A percentile compares a stretch with the other conserved stretches of the same genome.
Conservation (phyloP, 2,888 invertebrate species). For the Ommatoiulus sabulosus region DNA sequence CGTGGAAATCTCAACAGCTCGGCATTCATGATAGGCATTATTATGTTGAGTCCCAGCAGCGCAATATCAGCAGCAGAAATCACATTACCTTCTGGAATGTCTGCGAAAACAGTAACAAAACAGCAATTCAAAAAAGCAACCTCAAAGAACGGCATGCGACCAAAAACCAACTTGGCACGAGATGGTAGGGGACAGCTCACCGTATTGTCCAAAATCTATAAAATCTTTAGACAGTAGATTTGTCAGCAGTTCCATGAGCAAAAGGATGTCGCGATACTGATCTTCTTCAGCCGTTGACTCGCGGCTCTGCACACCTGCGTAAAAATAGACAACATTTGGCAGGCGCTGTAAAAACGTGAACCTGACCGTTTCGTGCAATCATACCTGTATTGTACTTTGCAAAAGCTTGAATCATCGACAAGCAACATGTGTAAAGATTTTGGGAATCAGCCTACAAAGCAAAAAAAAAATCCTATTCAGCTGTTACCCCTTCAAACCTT, state of each 20-base stretch:
- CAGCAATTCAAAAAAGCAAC: background rate
- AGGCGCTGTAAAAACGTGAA: background rate
- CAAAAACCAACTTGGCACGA: background rate
- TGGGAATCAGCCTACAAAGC: slow-evolving; percentile 72
- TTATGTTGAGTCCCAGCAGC: slow-evolving; percentile 77
- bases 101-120: slow-evolving; percentile 4
- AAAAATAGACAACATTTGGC: background rate
- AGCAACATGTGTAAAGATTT: slow-evolving; percentile 77
- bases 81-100: slow-evolving; percentile 17
- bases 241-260: slow-evolving; percentile 81
- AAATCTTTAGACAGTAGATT: slow-evolving; percentile 74
- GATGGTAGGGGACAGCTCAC: slow-evolving; percentile 52
- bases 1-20: slow-evolving; percentile 79
- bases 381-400: slow-evolving; percentile 67
- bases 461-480: background rate
- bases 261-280: slow-evolving; percentile 78
- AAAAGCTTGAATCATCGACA: slow-evolving; percentile 77
- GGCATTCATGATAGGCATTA: slow-evolving; percentile 80
- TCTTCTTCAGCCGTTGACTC: slow-evolving; percentile 77
- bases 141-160: background rate
- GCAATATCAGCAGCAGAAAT: slow-evolving; percentile 73
- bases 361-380: background rate
- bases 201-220: slow-evolving; percentile 69
- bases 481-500: no score
- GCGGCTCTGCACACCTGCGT: slow-evolving; percentile 60